phyloP scores from a whole-genome alignment of 1,140 invertebrate species.

The Euschistus heros region DNA sequence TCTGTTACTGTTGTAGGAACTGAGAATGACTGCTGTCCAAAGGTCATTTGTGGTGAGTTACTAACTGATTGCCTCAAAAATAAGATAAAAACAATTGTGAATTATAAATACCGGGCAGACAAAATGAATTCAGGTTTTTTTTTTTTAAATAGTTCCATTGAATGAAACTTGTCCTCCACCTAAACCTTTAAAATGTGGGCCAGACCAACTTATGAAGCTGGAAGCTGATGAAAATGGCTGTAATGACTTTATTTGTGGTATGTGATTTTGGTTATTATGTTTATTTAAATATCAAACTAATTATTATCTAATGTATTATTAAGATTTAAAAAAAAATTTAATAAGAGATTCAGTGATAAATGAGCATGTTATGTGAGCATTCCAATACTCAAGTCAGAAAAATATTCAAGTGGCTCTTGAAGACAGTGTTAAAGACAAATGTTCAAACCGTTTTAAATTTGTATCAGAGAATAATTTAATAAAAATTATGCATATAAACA shows the following conservation, averaged over 20 bases:
- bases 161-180: constrained; percentile 44
- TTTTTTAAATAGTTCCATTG: background rate
- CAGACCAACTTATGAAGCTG: constrained; percentile 54
- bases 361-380: no score
- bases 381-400: no score
- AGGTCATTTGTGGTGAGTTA: constrained; percentile 52
- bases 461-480: no score
- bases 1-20: constrained; percentile 42
- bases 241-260: constrained; percentile 57
- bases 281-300: background rate
- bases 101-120: background rate
- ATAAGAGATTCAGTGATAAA: no score
- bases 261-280: constrained; percentile 28
- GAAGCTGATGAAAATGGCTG: constrained; percentile 48
- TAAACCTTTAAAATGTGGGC: constrained; percentile 53
- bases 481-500: no score
- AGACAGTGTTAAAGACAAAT: no score
- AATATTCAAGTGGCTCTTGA: no score
- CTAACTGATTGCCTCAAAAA: background rate
- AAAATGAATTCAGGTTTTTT: constrained; percentile 15
- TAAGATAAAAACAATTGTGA: background rate
- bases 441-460: no score
- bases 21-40: constrained; percentile 51
- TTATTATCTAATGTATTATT: background rate
- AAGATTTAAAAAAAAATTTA: no score